Evolutionary conservation across 2,113 vertebrate genomes (phyloP).

Genomic region (Oryzias curvinotus): DNA sequence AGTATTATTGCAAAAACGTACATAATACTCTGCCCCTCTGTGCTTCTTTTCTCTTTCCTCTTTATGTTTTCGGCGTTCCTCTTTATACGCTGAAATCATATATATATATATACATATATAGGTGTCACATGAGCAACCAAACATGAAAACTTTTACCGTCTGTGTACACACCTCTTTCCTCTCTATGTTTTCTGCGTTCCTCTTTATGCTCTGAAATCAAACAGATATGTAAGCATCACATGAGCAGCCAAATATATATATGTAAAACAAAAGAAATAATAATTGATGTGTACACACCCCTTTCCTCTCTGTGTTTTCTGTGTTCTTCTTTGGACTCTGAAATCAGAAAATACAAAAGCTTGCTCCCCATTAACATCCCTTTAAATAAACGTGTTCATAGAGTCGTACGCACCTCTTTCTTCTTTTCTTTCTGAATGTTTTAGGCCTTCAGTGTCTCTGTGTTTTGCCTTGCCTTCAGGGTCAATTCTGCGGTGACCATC

Average conservation of each 20-base stretch:
- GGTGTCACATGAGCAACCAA: not conserved
- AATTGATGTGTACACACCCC: conserved; percentile 11
- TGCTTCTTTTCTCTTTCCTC: conserved; percentile 66
- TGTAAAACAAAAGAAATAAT: too few relatives aligned
- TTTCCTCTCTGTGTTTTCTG: conserved; percentile 60
- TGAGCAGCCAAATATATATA: not conserved
- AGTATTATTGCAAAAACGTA: conserved; percentile 23
- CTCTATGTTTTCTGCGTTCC: conserved; percentile 55
- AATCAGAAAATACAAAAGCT: conserved; percentile 17
- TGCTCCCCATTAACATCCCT: not conserved
- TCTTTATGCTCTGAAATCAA: conserved; percentile 58
- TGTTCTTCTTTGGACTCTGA: conserved; percentile 61
- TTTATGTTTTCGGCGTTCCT: conserved; percentile 52
- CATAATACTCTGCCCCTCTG: conserved; percentile 53
- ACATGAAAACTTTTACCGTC: too few relatives aligned
- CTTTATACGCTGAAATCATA: conserved; percentile 56
- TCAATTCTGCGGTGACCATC: conserved; percentile 35
- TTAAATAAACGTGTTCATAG: not conserved
- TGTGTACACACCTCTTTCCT: conserved; percentile 45
- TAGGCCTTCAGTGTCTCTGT: conserved; percentile 44
- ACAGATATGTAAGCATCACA: not conserved
- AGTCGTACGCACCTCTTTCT: conserved; percentile 38
- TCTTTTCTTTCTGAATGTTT: conserved; percentile 55
- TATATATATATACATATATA: not conserved
- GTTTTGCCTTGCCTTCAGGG: conserved; percentile 22